Evolutionary conservation across 2,797 vertebrate species (phyloP), one percentile per base, ranked within the genome.

Genomic region (Sitta carolinensis): DNA sequence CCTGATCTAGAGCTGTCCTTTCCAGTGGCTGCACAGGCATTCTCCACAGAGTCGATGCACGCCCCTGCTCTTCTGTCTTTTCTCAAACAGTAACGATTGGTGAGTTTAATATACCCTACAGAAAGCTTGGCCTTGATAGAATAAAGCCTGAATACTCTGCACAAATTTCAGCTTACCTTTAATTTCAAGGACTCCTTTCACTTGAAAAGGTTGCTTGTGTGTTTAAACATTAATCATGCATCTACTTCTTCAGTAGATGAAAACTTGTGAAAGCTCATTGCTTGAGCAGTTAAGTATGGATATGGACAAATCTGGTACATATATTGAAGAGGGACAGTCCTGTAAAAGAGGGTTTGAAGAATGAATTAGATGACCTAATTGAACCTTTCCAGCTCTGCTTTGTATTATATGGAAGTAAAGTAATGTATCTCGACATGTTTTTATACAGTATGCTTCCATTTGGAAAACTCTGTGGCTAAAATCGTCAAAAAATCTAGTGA

Each of bases 221-320:
- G 40, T 76, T 95, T 81, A 87, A 87, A 66, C 34, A 57, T 88
- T 70, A 87, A 83, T 94, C 45, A 47, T 50, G 29, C 3, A 2
- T 22, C 51, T 87, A 20, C 54, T n/a, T 68, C 43, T 93, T 83
- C 36, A 90, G 47, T 83, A 68, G 69, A 48, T 2, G 0, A 75
- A 93, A 94, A 54, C 42, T 52, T 55, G 89, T 79, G 78, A 92
- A 84, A 94, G 63, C 57, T 94, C 29, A 66, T 90, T 91, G 66
- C 54, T 79, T 81, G 73, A 90, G 22, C 70, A 84, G 48, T 79
- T 95, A 73, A 58, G 43, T 87, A 34, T 72, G 87, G 88, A 34
- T 78, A 79, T 62, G 54, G 84, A 72, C 54, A 89, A 83, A 93
- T 64, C 30, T 90, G 68, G 27, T 84, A 75, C 48, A 38, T 89